Base-by-base conservation (phyloP, 92 coral and sea anemone genomes). In the Phymanthus crucifer region DNA sequence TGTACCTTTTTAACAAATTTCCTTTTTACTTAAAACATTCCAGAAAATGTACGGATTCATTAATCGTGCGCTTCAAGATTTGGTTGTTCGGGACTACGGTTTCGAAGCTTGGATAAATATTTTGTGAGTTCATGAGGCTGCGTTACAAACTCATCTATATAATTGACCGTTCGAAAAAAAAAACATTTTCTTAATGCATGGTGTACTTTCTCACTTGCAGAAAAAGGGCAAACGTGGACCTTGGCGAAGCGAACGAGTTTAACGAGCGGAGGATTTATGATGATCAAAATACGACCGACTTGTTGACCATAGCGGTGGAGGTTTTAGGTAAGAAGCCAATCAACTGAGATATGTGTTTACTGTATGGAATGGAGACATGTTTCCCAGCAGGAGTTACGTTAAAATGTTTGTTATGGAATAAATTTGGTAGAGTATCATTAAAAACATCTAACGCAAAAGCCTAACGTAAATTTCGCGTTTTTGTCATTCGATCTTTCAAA, bases 231-330 rank as follows among this genome's bases (percentile, higher is more conserved):
- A 88, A 93, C 71, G 54, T 95, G 46, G 90, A 88, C 65, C 93
- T 89, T 7, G 97, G 97, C 61, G 97, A 95, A 48, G 69, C 91
- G 36, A 83, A 89, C 40, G 94, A 86, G 72, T 95, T 95, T 83
- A 93, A 84, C 72, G 98, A 95, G 83, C 87, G 99, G 74, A 86
- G 99, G 72, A 93, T 95, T 66, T 95, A 95, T 38, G 97, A 95
- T 72, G 99, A 95, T 64, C 95, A 95, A 85, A 91, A 93, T 75
- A 94, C 97, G 27, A 84, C 89, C 70, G 93, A 90, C 67, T 71
- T 95, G 67, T 81, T 95, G 32, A 89, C 88, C 86, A 88, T 93
- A 11, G 92, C 93, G 33, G 93, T 93, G 32, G 98, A 88, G 71
- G 92, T 89, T 32, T 78, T 93, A 23, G 98, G 99, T 95, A 71